phyloP scores from a whole-genome alignment of 2,113 vertebrate genomes.

The Arothron firmamentum region DNA sequence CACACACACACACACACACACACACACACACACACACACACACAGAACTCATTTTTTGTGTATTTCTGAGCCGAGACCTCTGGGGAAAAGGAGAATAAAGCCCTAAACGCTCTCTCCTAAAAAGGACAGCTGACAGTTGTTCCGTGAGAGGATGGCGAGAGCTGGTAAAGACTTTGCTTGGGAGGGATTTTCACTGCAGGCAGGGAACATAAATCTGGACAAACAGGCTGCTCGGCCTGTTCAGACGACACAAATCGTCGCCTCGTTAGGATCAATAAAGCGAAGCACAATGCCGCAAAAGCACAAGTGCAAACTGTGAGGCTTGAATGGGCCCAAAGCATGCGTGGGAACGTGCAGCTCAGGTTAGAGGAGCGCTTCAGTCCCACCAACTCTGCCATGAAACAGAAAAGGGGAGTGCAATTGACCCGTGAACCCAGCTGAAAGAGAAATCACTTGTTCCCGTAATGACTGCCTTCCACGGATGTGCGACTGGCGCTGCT shows the following conservation, averaged over 20 bases:
- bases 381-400: conserved; percentile 68
- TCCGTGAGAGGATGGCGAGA: conserved; percentile 61
- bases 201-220: conserved; percentile 65
- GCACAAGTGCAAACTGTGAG: conserved; percentile 59
- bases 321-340: conserved; percentile 60
- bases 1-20: too few relatives aligned
- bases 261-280: conserved; percentile 73
- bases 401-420: conserved; percentile 66
- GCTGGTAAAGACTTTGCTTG: conserved; percentile 68
- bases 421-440: conserved; percentile 73
- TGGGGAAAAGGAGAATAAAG: conserved; percentile 39
- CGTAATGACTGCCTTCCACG: conserved; percentile 64
- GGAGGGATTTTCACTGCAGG: conserved; percentile 63
- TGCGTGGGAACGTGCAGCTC: conserved; percentile 69
- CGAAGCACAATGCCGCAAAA: conserved; percentile 66
- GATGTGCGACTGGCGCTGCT: too few relatives aligned
- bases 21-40: too few relatives aligned
- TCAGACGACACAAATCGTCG: conserved; percentile 63
- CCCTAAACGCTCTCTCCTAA: conserved; percentile 54
- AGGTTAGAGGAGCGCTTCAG: conserved; percentile 56
- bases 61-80: conserved; percentile 44
- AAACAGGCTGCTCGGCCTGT: conserved; percentile 48
- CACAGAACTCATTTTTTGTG: conserved; percentile 12
- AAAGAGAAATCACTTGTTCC: conserved; percentile 71
- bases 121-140: conserved; percentile 65